These are phyloP conservation scores for Sinella curviseta DNA, from an alignment of 1,140 invertebrate species.

Conservation along the genomic window DNA sequence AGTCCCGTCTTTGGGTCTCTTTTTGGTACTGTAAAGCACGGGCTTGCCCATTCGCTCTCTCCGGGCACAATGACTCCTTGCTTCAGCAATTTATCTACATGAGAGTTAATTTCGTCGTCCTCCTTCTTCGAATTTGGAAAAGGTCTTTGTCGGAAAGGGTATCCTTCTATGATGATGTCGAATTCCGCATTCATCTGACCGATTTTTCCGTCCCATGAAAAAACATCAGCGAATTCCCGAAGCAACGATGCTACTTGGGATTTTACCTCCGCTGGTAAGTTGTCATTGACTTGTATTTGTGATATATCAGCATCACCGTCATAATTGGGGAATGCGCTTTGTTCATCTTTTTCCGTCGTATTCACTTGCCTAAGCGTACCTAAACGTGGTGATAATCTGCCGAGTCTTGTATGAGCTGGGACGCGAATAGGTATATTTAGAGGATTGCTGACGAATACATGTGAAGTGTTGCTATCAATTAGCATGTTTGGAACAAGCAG, in stretches of 20 bases:
- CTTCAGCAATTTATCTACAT: constrained; percentile 42
- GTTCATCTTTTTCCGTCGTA: background rate
- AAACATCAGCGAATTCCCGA: constrained; percentile 13
- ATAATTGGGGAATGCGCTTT: background rate
- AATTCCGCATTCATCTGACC: constrained; percentile 5
- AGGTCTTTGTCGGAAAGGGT: constrained; percentile 10
- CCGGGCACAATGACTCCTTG: constrained; percentile 37
- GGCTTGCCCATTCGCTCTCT: constrained; percentile 50
- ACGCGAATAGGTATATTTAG: background rate
- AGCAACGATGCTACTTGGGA: background rate
- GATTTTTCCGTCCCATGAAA: constrained; percentile 17
- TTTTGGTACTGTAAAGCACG: constrained; percentile 17
- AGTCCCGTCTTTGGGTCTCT: background rate
- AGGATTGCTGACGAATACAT: background rate
- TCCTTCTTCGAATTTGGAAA: background rate
- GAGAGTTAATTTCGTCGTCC: background rate
- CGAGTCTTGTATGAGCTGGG: background rate
- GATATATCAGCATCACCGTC: background rate
- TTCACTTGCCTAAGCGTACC: background rate
- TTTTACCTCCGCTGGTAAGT: background rate
- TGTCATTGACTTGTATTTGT: background rate
- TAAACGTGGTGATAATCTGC: background rate
- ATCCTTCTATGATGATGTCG: constrained; percentile 35
- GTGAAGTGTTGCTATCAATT: background rate
- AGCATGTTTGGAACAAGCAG: background rate